These are phyloP conservation scores for Amazona vittata DNA, from an alignment of 2,113 vertebrate species.

Conservation along the genomic window DNA sequence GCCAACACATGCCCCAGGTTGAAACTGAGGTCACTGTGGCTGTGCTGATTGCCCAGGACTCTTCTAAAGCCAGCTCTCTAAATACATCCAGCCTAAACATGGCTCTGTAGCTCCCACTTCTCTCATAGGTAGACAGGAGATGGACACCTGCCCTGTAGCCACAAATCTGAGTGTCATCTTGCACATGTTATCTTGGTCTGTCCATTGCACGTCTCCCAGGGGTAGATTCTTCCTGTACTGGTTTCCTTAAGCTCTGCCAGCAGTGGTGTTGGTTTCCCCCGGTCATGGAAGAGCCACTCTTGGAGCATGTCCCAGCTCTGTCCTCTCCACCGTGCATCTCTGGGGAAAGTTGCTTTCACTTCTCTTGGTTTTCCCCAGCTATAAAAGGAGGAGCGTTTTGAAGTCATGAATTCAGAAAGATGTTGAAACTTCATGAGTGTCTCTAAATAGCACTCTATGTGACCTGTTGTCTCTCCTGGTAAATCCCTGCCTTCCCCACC, in stretches of 20 bases:
- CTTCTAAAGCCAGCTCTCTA: neutral
- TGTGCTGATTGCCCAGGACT: neutral
- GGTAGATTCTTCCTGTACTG: neutral
- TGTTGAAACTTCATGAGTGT: neutral
- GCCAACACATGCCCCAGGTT: neutral
- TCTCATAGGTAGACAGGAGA: neutral
- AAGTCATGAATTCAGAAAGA: neutral
- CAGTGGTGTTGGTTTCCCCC: neutral
- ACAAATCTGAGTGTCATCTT: rapidly evolving
- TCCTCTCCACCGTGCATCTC: rapidly evolving
- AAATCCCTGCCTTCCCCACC: neutral
- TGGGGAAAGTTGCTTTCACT: neutral
- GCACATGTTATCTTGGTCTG: neutral
- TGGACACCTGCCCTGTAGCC: neutral
- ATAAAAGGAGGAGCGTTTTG: neutral
- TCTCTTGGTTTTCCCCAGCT: neutral
- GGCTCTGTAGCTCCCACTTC: neutral
- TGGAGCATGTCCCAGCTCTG: rapidly evolving
- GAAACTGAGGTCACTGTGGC: neutral
- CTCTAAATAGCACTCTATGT: rapidly evolving
- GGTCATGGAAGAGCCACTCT: rapidly evolving
- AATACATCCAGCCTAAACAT: neutral
- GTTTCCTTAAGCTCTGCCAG: neutral
- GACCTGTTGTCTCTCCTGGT: rapidly evolving
- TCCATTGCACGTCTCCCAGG: rapidly evolving